phyloP scores from a whole-genome alignment of 2,797 vertebrate species.

The Schizopygopsis malacanthus region DNA sequence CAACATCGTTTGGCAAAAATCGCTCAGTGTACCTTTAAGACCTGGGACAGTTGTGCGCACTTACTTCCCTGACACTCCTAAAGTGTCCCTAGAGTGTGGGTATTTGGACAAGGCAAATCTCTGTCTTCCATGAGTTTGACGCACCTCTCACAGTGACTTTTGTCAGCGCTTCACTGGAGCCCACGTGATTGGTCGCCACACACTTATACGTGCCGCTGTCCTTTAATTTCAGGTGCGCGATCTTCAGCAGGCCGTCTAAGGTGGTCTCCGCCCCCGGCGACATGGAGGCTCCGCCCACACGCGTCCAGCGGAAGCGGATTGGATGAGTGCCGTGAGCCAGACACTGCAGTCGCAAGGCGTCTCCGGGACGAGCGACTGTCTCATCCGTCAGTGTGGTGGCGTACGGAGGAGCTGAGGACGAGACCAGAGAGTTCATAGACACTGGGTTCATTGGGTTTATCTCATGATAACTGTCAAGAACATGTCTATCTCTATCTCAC shows the following conservation, averaged over 20 bases:
- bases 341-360: conserved; percentile 83
- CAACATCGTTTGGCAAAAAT: too few relatives aligned
- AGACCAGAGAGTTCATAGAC: not conserved
- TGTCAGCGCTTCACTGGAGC: conserved; percentile 78
- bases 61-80: too few relatives aligned
- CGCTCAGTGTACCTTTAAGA: too few relatives aligned
- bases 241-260: conserved; percentile 74
- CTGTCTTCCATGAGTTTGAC: not conserved
- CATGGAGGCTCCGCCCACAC: conserved; percentile 72
- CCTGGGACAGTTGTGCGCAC: too few relatives aligned
- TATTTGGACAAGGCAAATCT: too few relatives aligned
- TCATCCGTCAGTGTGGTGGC: conserved; percentile 87
- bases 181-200: conserved; percentile 86
- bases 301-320: conserved; percentile 84
- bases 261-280: conserved; percentile 64
- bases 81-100: too few relatives aligned
- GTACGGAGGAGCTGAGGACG: conserved; percentile 82
- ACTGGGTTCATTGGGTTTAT: not conserved
- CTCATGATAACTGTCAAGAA: not conserved
- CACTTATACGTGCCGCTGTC: conserved; percentile 91
- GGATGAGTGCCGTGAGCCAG: conserved; percentile 91
- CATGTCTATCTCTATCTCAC: not conserved
- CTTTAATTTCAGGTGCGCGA: conserved; percentile 58
- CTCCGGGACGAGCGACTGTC: conserved; percentile 70
- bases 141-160: conserved; percentile 83